A percentile compares a stretch with the other conserved stretches of the same genome.
Conservation (phyloP, 2,888 invertebrate species). For the Diplolepis rosae region DNA sequence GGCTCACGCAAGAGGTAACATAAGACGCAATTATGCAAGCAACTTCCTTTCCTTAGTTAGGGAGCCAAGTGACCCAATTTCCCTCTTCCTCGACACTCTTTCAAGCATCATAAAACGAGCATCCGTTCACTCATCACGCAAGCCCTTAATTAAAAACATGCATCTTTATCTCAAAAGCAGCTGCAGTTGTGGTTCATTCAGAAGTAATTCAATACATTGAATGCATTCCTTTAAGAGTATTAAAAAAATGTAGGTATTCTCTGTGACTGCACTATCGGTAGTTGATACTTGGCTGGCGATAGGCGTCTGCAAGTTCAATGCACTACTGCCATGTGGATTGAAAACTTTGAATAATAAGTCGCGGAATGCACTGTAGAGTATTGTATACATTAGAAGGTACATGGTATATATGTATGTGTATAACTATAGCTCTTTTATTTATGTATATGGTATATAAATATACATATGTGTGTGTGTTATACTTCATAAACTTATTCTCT, state of each 20-base stretch:
- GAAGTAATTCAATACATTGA: not conserved
- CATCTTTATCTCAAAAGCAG: slow-evolving; percentile 11
- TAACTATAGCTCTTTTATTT: not conserved
- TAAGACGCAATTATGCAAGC: slow-evolving; percentile 16
- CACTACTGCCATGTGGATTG: slow-evolving; percentile 24
- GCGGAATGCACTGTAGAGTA: not conserved
- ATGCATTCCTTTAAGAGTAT: not conserved
- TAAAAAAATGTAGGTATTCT: slow-evolving; percentile 14
- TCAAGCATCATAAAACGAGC: slow-evolving; percentile 1
- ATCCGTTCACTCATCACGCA: not conserved
- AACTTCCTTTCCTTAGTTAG: slow-evolving; percentile 17
- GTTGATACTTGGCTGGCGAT: slow-evolving; percentile 16
- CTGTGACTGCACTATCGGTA: slow-evolving; percentile 12
- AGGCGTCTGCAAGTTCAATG: slow-evolving; percentile 23
- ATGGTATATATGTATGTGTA: not conserved
- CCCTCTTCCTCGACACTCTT: slow-evolving; percentile 22
- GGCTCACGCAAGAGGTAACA: slow-evolving; percentile 9
- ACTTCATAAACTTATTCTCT: not conserved
- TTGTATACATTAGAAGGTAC: not conserved
- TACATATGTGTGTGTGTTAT: not conserved
- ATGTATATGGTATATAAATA: not conserved
- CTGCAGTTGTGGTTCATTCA: slow-evolving; percentile 24
- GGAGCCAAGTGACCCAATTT: slow-evolving; percentile 11
- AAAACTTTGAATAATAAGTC: slow-evolving; percentile 23
- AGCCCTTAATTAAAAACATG: slow-evolving; percentile 19